Conservation (phyloP, 2,888 invertebrate species). For the Phaedon cochleariae region DNA sequence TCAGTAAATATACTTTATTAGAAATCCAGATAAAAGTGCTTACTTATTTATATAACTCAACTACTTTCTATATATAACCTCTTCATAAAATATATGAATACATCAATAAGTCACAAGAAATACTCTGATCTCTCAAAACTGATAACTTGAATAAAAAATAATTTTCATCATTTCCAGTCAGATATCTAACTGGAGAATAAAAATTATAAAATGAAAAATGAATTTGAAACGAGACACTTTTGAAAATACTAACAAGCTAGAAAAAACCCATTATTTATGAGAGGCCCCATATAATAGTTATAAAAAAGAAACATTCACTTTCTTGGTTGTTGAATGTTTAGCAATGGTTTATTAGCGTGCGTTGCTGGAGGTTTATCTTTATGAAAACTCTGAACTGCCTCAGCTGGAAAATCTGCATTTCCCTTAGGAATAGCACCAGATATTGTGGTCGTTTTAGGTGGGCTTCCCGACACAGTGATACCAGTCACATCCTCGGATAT, state of each 20-base stretch:
- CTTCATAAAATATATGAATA: not conserved
- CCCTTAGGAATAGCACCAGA: constrained; percentile 84
- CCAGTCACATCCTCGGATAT: constrained; percentile 77
- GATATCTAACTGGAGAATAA: no score
- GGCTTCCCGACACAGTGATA: constrained; percentile 77
- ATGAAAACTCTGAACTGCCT: constrained; percentile 85
- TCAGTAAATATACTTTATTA: constrained; percentile 34
- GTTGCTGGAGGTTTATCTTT: constrained; percentile 78
- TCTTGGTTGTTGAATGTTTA: constrained; percentile 86
- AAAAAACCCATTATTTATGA: constrained; percentile 5
- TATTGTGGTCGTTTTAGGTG: constrained; percentile 80
- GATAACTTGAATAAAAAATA: no score
- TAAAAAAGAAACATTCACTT: constrained; percentile 67
- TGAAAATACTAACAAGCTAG: not conserved
- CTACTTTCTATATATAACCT: not conserved
- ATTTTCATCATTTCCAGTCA: no score
- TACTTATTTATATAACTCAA: not conserved
- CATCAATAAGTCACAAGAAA: not conserved
- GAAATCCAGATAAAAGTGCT: constrained; percentile 31
- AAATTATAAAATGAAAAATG: no score
- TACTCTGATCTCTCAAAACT: no score
- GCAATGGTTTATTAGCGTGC: constrained; percentile 70
- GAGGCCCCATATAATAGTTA: not conserved
- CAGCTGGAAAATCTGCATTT: constrained; percentile 87
- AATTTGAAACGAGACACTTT: no score